phyloP scores from a whole-genome alignment of 2,797 vertebrate species.

The Antennarius maculatus region DNA sequence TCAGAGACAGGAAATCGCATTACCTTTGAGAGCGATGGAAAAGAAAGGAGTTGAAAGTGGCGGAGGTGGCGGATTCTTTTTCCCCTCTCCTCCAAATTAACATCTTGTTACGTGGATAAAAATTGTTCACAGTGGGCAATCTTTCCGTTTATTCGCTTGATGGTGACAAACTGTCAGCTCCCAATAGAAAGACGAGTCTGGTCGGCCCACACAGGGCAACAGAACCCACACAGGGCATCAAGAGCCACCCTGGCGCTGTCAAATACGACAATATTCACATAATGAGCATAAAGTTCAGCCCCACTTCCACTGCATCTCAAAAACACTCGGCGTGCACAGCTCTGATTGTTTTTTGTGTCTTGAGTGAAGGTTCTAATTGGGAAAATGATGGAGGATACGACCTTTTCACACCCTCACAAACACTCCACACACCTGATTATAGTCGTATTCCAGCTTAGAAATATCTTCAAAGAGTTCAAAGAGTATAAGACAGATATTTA shows the following conservation, averaged over 20 bases:
- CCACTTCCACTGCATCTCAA: not conserved
- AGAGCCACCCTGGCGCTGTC: not conserved
- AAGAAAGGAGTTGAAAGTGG: constrained; percentile 26
- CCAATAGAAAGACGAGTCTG: constrained; percentile 5
- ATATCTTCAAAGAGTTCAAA: constrained; percentile 76
- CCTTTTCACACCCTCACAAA: constrained; percentile 23
- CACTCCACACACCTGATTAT: constrained; percentile 30
- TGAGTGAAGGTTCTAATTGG: constrained; percentile 33
- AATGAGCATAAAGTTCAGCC: not conserved
- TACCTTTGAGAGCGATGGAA: constrained; percentile 44
- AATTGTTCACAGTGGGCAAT: constrained; percentile 24
- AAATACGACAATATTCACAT: constrained; percentile 7
- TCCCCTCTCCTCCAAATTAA: constrained; percentile 17
- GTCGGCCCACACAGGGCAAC: constrained; percentile 1
- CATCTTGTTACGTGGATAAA: constrained; percentile 38
- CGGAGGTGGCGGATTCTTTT: constrained; percentile 1
- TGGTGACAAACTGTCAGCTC: constrained; percentile 23
- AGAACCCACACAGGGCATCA: not conserved
- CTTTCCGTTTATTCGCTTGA: constrained; percentile 15
- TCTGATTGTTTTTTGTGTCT: constrained; percentile 15
- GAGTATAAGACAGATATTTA: constrained; percentile 77
- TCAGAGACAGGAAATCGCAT: constrained; percentile 70
- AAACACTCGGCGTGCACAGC: not conserved
- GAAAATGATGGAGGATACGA: constrained; percentile 8
- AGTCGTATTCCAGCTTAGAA: not conserved